These are phyloP conservation scores for Cossypha heuglini DNA, from an alignment of 2,797 vertebrate genomes.

Conservation along the genomic window DNA sequence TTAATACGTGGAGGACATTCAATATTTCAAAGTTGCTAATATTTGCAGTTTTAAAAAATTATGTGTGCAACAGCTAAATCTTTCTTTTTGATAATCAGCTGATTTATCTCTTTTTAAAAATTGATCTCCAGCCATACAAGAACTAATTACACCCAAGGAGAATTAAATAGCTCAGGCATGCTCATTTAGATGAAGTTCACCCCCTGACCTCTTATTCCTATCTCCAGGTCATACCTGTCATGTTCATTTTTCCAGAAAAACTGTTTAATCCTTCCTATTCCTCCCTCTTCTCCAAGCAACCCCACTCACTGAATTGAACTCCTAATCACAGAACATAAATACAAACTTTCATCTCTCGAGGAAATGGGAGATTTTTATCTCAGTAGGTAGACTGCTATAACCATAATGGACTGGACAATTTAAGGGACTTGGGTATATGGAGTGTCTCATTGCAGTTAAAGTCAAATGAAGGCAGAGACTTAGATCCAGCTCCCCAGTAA, in stretches of 20 bases:
- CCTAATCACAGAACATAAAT: not conserved
- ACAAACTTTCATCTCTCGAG: not conserved
- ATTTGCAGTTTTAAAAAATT: conserved; percentile 22
- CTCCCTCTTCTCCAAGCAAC: not conserved
- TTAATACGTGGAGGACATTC: not conserved
- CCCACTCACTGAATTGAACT: not conserved
- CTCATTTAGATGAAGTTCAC: conserved; percentile 20
- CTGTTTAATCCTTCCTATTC: not conserved
- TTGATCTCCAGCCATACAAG: conserved; percentile 1
- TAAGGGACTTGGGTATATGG: not conserved
- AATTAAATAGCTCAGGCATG: conserved; percentile 3
- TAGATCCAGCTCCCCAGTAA: not conserved
- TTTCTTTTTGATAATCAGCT: conserved; percentile 21
- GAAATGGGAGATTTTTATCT: not conserved
- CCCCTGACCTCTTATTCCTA: not conserved
- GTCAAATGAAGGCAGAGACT: not conserved
- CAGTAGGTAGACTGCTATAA: not conserved
- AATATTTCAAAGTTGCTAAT: conserved; percentile 19
- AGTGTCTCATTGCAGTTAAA: not conserved
- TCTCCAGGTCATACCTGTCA: not conserved
- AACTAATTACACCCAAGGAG: not conserved
- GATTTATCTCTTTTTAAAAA: conserved; percentile 46
- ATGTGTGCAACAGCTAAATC: conserved; percentile 21
- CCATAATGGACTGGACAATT: not conserved
- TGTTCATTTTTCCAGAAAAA: not conserved